These are phyloP conservation scores for Lagopus leucura DNA, from an alignment of 2,113 vertebrate species.

Conservation along the genomic window DNA sequence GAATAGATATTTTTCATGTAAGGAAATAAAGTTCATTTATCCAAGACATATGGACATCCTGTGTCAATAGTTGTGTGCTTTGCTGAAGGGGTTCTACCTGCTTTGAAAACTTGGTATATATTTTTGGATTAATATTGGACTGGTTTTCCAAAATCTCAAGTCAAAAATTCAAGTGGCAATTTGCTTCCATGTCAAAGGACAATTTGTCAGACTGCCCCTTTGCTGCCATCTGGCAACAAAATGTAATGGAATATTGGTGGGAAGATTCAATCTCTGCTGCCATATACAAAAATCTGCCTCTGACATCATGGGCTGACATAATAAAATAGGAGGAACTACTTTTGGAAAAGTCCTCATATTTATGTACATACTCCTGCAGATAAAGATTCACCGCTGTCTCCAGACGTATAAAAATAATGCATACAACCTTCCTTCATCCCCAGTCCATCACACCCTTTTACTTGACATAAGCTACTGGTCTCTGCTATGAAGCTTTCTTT, in stretches of 20 bases:
- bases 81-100: neutral
- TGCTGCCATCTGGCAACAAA: no score
- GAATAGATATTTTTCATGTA: neutral
- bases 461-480: accelerated
- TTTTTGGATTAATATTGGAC: neutral
- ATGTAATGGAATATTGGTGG: no score
- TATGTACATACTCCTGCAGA: neutral
- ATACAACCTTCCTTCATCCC: accelerated
- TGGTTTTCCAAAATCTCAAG: neutral
- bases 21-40: neutral
- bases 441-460: neutral
- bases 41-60: neutral
- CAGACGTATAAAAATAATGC: neutral
- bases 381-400: neutral
- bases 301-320: no score
- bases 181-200: neutral
- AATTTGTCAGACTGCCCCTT: no score
- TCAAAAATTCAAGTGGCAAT: neutral
- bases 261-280: no score
- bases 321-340: no score
- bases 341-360: neutral
- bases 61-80: neutral
- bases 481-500: neutral
- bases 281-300: no score
- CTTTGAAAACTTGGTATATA: neutral